Evolutionary conservation across 2,113 vertebrate genomes (phyloP).

Genomic region (Dipodomys merriami): DNA sequence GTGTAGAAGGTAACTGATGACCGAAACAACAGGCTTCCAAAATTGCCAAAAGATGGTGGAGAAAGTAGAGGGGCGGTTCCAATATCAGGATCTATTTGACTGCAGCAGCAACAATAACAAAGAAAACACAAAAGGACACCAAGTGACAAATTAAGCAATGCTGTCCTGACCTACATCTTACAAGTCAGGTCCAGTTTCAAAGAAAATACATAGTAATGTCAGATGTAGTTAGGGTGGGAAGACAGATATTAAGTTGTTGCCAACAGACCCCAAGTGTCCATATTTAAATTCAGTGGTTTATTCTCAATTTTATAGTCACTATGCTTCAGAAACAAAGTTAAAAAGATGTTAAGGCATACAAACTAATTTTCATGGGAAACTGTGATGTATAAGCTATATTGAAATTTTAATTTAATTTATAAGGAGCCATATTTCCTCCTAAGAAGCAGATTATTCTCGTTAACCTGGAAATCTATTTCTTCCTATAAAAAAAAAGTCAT

Average conservation of each 20-base stretch:
- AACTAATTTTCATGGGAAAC: not conserved
- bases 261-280: not conserved
- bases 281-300: not conserved
- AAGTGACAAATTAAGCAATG: constrained; percentile 9
- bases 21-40: not conserved
- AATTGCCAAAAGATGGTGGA: not conserved
- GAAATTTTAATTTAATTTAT: not conserved
- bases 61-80: not conserved
- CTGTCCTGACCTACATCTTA: not conserved
- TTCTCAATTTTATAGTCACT: not conserved
- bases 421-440: not conserved
- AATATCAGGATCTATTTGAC: constrained; percentile 1
- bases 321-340: not conserved
- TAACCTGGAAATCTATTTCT: not conserved
- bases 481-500: constrained; percentile 12
- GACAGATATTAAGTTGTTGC: not conserved
- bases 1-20: not conserved
- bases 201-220: not conserved
- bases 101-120: not conserved
- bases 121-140: constrained; percentile 11
- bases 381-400: not conserved
- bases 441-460: not conserved
- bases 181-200: not conserved
- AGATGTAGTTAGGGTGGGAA: not conserved
- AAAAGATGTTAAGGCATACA: not conserved